phyloP scores from a whole-genome alignment of 53 echinoderm and acorn worm genomes.

The Luidia sarsii region DNA sequence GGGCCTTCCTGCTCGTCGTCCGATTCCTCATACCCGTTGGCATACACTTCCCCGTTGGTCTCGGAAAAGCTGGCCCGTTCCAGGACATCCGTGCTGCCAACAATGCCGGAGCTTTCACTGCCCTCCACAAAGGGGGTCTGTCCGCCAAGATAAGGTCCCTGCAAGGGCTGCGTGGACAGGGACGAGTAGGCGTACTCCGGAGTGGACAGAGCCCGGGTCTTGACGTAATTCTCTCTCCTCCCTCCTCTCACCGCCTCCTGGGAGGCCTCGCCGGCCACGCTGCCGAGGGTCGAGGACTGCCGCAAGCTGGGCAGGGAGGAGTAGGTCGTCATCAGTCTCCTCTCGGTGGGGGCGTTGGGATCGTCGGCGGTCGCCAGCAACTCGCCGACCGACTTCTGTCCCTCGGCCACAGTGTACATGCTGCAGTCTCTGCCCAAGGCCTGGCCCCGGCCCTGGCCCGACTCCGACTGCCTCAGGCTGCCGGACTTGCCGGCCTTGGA shows the following conservation, averaged over 20 bases:
- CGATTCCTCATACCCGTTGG: slow-evolving; percentile 41
- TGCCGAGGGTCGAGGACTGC: slow-evolving; percentile 13
- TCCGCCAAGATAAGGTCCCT: slow-evolving; percentile 25
- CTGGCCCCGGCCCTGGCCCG: neutral
- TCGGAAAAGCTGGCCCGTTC: slow-evolving; percentile 29
- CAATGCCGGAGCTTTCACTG: slow-evolving; percentile 48
- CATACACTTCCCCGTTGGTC: slow-evolving; percentile 47
- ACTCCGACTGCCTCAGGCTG: neutral
- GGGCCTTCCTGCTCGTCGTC: slow-evolving; percentile 40
- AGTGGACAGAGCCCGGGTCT: slow-evolving; percentile 34
- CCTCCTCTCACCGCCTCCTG: neutral
- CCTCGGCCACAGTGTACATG: slow-evolving; percentile 13
- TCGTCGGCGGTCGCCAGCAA: slow-evolving; percentile 20
- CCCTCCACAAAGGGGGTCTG: slow-evolving; percentile 26
- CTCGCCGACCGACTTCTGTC: slow-evolving; percentile 22
- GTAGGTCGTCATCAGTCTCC: slow-evolving; percentile 26
- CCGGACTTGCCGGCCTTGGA: slow-evolving; percentile 22
- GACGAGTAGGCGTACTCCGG: slow-evolving; percentile 48
- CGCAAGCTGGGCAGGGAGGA: slow-evolving; percentile 47
- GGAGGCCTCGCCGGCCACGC: neutral
- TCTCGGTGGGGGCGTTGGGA: slow-evolving; percentile 19
- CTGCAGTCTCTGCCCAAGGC: neutral
- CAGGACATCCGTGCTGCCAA: slow-evolving; percentile 42
- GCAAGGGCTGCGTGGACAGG: slow-evolving; percentile 23
- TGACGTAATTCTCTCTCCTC: slow-evolving; percentile 30